phyloP scores from a whole-genome alignment of 2,113 vertebrate species.

The Datnioides undecimradiatus region DNA sequence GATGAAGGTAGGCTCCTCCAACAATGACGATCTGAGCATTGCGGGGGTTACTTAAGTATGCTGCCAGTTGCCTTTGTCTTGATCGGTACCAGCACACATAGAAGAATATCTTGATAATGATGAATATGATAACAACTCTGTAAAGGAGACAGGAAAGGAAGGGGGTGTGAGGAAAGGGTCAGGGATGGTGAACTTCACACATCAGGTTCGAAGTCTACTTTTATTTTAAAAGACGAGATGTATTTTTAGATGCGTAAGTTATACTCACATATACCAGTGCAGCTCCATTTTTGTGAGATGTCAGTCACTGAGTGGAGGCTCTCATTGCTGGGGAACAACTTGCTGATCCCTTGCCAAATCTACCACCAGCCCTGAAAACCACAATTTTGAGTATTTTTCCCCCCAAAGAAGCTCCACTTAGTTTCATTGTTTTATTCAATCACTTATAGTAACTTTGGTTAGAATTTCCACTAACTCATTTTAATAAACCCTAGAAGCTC shows the following conservation, averaged over 20 bases:
- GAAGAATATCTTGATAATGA: constrained; percentile 90
- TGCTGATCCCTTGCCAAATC: constrained; percentile 22
- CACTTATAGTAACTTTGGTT: accelerated
- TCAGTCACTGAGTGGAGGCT: constrained; percentile 47
- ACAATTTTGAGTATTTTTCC: not conserved
- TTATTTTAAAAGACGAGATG: not conserved
- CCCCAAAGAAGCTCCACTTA: accelerated
- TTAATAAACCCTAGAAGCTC: not conserved
- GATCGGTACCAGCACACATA: constrained; percentile 92
- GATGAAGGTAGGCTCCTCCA: constrained; percentile 88
- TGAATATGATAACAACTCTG: constrained; percentile 89
- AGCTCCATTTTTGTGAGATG: constrained; percentile 82
- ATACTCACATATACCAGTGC: constrained; percentile 89
- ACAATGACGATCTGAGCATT: constrained; percentile 90
- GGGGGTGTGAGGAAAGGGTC: accelerated
- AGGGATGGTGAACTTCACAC: not conserved
- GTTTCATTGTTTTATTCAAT: no score
- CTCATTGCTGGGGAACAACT: constrained; percentile 62
- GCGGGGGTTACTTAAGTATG: constrained; percentile 88
- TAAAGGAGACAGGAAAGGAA: not conserved
- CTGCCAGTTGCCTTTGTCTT: constrained; percentile 87
- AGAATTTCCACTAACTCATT: no score
- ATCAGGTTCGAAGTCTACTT: not conserved
- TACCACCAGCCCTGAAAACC: constrained; percentile 6
- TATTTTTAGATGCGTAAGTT: not conserved